A percentile compares a stretch with the other conserved stretches of the same genome.
Conservation (phyloP, 2,113 vertebrate species). For the Ophthalmolycus amberensis region DNA sequence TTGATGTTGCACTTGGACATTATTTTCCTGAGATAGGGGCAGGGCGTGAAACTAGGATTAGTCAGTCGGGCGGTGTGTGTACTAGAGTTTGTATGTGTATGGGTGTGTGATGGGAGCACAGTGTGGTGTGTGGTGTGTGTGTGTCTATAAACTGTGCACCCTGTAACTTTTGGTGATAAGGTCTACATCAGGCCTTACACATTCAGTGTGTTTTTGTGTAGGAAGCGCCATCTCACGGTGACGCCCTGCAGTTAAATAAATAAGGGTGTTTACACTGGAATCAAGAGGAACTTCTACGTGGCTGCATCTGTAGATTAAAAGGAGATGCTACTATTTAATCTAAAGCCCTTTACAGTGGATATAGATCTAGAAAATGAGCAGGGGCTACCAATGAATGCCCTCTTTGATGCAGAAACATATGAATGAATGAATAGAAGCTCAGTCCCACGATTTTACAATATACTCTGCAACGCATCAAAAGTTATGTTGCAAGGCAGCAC, state of each 20-base stretch:
- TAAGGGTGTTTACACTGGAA: too few species aligned
- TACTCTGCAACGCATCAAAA: too few species aligned
- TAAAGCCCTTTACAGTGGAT: background rate
- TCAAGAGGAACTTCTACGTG: too few species aligned
- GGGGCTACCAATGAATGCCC: background rate
- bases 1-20: slow-evolving; percentile 32
- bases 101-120: background rate
- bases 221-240: too few species aligned
- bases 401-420: background rate
- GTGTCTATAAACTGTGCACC: background rate
- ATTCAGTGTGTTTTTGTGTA: background rate
- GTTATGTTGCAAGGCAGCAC: too few species aligned
- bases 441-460: background rate
- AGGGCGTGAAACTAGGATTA: background rate
- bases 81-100: background rate
- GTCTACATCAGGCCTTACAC: background rate
- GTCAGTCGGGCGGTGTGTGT: background rate
- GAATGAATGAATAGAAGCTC: background rate
- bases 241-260: too few species aligned
- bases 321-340: slow-evolving; percentile 10
- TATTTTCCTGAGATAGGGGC: background rate
- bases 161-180: background rate
- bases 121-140: background rate
- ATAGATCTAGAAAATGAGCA: background rate
- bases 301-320: slow-evolving; percentile 1